Evolutionary conservation across 2,113 vertebrate species (phyloP).

Genomic region (Vulpes vulpes): DNA sequence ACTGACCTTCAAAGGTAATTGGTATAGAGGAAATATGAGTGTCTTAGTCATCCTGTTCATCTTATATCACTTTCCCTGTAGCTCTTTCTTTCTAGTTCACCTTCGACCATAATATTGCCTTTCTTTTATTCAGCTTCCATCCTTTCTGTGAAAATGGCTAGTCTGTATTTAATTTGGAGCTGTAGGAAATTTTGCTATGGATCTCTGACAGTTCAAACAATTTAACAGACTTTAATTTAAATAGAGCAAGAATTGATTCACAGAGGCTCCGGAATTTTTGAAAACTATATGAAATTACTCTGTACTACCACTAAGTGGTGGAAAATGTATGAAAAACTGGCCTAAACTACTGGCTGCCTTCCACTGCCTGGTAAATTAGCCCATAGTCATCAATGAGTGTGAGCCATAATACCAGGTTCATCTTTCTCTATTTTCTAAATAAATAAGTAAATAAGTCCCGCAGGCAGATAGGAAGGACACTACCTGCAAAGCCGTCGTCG

Average conservation of each 20-base stretch:
- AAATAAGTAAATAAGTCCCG: conserved; percentile 75
- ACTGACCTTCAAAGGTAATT: conserved; percentile 32
- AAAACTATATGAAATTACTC: conserved; percentile 66
- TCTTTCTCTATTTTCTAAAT: conserved; percentile 70
- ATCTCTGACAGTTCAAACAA: conserved; percentile 67
- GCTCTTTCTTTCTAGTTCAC: conserved; percentile 34
- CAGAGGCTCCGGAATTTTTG: conserved; percentile 63
- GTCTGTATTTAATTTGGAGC: conserved; percentile 67
- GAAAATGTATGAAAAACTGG: conserved; percentile 56
- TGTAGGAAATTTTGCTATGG: conserved; percentile 46
- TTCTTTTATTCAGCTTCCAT: conserved; percentile 48
- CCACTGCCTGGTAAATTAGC: conserved; percentile 76
- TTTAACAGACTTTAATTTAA: conserved; percentile 70
- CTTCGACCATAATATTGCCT: background rate
- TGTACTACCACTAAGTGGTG: conserved; percentile 67
- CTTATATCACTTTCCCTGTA: background rate
- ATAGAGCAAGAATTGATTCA: conserved; percentile 59
- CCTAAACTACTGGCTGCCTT: conserved; percentile 65
- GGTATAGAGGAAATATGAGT: background rate
- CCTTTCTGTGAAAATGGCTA: conserved; percentile 60
- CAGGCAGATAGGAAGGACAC: conserved; percentile 77
- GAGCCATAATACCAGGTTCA: conserved; percentile 77
- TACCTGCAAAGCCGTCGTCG: conserved; percentile 74
- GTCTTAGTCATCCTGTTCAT: background rate
- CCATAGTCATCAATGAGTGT: conserved; percentile 64